phyloP scores from a whole-genome alignment of 2,888 invertebrate genomes.

The Eilema caniola region DNA sequence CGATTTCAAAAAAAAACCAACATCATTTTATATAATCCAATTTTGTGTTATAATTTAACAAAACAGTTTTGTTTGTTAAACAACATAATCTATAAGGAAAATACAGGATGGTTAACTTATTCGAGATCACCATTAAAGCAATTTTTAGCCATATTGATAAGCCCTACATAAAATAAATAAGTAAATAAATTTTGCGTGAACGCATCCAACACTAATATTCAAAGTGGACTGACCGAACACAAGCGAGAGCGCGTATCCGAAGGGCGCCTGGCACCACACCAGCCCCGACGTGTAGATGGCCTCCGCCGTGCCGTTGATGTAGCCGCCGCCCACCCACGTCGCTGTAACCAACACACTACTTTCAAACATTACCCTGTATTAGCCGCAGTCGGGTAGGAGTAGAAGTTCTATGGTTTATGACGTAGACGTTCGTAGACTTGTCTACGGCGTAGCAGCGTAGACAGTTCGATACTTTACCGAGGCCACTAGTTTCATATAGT shows the following conservation, averaged over 20 bases:
- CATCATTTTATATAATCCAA: too few species aligned
- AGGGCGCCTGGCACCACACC: slow-evolving; percentile 99
- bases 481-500: too few species aligned
- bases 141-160: neutral
- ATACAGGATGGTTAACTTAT: too few species aligned
- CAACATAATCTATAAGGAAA: too few species aligned
- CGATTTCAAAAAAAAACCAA: too few species aligned
- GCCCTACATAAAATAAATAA: neutral
- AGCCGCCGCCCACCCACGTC: slow-evolving; percentile 99
- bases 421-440: slow-evolving; percentile 3
- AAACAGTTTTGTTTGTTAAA: too few species aligned
- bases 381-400: neutral
- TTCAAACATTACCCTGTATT: neutral
- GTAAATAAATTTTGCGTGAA: neutral
- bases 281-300: slow-evolving; percentile 97
- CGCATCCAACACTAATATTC: neutral
- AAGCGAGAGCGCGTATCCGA: slow-evolving; percentile 98
- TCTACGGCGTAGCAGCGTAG: slow-evolving; percentile 18
- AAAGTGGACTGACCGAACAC: slow-evolving; percentile 92
- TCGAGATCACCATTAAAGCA: neutral
- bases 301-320: slow-evolving; percentile 99
- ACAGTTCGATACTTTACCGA: too few species aligned
- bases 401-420: neutral
- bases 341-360: slow-evolving; percentile 86
- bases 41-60: too few species aligned